phyloP scores from a whole-genome alignment of 2,113 vertebrate genomes.

The Siniperca knerii region DNA sequence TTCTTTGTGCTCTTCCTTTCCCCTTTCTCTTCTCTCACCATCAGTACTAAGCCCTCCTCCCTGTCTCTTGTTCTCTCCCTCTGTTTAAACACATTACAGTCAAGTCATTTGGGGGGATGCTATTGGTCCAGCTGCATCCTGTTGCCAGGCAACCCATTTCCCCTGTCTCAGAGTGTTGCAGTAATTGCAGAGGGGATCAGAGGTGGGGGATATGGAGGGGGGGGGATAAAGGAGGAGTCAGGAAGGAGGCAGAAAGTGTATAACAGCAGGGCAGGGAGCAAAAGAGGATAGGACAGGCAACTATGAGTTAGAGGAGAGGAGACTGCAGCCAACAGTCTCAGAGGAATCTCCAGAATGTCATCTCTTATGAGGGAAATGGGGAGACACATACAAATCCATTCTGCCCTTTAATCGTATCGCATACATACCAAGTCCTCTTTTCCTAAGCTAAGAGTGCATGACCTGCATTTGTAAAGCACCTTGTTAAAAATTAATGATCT shows the following conservation, averaged over 20 bases:
- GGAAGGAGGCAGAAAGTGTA: constrained; percentile 45
- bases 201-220: constrained; percentile 43
- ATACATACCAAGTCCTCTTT: constrained; percentile 29
- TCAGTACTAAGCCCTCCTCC: constrained; percentile 55
- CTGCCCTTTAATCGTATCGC: constrained; percentile 45
- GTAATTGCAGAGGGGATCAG: constrained; percentile 82
- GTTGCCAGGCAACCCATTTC: constrained; percentile 87
- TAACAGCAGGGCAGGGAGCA: constrained; percentile 38
- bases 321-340: constrained; percentile 42
- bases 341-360: constrained; percentile 50
- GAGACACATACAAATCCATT: constrained; percentile 42
- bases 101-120: constrained; percentile 82
- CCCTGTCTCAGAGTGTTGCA: constrained; percentile 82
- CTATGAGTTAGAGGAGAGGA: constrained; percentile 29
- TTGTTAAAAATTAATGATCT: constrained; percentile 79
- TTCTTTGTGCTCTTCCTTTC: constrained; percentile 65
- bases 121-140: constrained; percentile 86
- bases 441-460: constrained; percentile 52
- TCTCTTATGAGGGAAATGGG: constrained; percentile 36
- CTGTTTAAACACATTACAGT: constrained; percentile 85
- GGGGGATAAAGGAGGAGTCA: constrained; percentile 53
- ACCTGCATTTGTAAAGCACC: constrained; percentile 70
- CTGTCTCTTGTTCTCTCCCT: constrained; percentile 70
- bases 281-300: constrained; percentile 29
- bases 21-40: constrained; percentile 53